These are phyloP conservation scores for Edolisoma coerulescens DNA, from an alignment of 2,113 vertebrate genomes.

Conservation along the genomic window DNA sequence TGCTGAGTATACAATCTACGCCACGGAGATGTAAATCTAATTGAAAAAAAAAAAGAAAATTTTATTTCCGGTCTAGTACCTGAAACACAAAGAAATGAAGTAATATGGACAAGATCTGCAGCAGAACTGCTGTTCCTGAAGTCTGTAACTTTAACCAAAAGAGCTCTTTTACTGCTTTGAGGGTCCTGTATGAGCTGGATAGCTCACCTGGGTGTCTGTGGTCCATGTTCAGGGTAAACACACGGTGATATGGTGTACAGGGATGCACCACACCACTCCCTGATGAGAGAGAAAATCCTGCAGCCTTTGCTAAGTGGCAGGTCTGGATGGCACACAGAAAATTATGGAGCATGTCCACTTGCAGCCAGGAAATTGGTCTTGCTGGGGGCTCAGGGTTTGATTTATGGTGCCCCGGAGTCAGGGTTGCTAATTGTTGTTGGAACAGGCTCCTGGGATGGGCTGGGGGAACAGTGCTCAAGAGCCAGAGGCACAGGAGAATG, in stretches of 20 bases:
- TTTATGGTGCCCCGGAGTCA: conserved; percentile 7
- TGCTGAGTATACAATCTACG: neutral
- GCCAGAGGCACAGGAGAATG: neutral
- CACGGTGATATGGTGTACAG: neutral
- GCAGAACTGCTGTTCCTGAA: neutral
- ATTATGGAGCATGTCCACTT: neutral
- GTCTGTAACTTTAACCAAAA: neutral
- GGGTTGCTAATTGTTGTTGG: neutral
- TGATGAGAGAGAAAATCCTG: neutral
- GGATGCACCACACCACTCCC: neutral
- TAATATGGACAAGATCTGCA: neutral
- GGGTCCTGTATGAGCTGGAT: neutral
- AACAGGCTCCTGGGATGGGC: neutral
- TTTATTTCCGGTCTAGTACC: neutral
- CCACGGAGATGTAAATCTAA: neutral
- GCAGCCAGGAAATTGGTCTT: conserved; percentile 5
- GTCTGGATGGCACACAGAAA: neutral
- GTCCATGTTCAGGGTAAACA: neutral
- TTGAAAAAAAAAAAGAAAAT: fast-evolving
- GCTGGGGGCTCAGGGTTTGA: neutral
- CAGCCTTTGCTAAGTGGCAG: neutral
- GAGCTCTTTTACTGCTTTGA: neutral
- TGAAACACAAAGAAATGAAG: neutral
- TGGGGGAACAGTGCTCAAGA: neutral
- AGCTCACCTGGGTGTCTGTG: neutral